Evolutionary conservation across 2,113 vertebrate species (phyloP), one percentile per base, ranked within the genome.

Genomic region (Misgurnus mizolepis): DNA sequence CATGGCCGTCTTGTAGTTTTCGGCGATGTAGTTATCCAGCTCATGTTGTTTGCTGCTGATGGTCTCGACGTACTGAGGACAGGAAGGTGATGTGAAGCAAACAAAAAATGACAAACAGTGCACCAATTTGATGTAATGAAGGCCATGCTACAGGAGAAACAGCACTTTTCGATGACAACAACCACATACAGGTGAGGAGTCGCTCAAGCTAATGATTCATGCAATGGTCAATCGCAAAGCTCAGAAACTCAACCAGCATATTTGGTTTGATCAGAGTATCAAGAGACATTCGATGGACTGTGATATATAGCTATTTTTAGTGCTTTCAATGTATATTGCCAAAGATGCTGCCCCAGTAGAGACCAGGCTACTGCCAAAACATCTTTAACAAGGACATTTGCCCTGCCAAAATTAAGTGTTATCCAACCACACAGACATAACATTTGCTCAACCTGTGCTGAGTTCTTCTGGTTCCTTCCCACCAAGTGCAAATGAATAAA

Each of bases 31-130:
- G 87, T 67, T 92, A 27, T 96, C 95, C 89, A 96, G 91, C 81
- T 96, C 95, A 0, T 93, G 90, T 84, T 96, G 95, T 87, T 94
- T 96, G 90, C 84, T 95, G 90, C 93, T 90, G 89, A 96, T 95
- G 56, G 94, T 92, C 47, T 96, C 95, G 1, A 95, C 95, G 83
- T 93, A 96, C 95, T 96, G 75, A 1, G 75, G 70, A 79, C 75
- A 79, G 84, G 69, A 75, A 81, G 76, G 76, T 34, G 80, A 43
- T 10, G 34, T 79, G 72, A 78, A 71, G 78, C 78, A 64, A 55
- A 82, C 69, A 62, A 73, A 80, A 61, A 67, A 60, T 58, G 65
- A 11, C 71, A 60, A 67, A 27, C 55, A 53, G 47, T 64, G 45
- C 45, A 14, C 53, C 40, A 27, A 40, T 58, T 76, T 43, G 45